phyloP scores from a whole-genome alignment of 2,888 invertebrate species.

The Epirrhoe alternata region DNA sequence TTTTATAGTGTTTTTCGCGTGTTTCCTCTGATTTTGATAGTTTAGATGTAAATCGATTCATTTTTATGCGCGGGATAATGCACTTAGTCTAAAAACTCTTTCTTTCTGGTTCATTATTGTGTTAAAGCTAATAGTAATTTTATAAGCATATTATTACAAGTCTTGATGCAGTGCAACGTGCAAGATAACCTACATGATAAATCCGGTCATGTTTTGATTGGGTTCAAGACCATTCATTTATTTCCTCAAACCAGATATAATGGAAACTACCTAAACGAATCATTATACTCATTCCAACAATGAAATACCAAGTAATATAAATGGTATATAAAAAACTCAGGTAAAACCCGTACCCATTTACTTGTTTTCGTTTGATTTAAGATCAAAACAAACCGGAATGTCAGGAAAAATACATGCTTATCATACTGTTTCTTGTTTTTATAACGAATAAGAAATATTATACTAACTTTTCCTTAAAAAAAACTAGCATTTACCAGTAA shows the following conservation, averaged over 20 bases:
- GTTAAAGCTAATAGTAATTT: no score
- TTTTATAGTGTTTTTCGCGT: no score
- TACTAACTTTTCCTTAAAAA: conserved; percentile 4
- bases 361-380: background rate
- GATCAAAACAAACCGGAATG: background rate
- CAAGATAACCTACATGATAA: conserved; percentile 31
- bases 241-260: conserved; percentile 29
- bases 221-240: conserved; percentile 32
- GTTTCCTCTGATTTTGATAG: no score
- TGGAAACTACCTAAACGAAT: conserved; percentile 2
- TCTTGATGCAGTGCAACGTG: background rate
- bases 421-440: background rate
- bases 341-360: background rate
- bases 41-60: no score
- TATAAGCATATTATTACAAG: background rate
- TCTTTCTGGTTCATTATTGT: no score
- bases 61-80: no score
- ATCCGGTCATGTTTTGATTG: conserved; percentile 23
- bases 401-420: background rate
- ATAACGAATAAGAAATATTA: background rate
- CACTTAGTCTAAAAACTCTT: no score
- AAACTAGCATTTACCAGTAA: conserved; percentile 1
- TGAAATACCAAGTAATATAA: background rate
- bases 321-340: conserved; percentile 7
- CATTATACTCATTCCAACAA: conserved; percentile 3